Evolutionary conservation across 2,888 invertebrate genomes (phyloP).

Genomic region (Pocota personata): DNA sequence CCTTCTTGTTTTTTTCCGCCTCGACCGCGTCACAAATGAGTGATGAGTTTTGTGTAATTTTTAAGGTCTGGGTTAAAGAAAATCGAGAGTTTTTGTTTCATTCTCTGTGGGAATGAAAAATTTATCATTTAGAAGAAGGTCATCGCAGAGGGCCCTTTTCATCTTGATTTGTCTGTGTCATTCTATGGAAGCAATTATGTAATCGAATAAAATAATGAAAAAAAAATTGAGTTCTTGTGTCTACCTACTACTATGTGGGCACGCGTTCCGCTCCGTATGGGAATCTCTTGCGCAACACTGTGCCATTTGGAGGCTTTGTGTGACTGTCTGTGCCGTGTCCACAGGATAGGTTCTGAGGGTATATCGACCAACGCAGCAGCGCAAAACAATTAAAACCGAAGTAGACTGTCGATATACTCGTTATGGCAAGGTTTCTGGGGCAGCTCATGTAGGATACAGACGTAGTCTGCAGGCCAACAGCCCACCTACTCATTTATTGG

Average conservation of each 20-base stretch:
- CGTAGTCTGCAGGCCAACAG: conserved; percentile 30
- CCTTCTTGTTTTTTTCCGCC: neutral
- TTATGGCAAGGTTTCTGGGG: conserved; percentile 65
- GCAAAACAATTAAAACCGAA: conserved; percentile 61
- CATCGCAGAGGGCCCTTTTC: conserved; percentile 25
- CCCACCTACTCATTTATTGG: conserved; percentile 51
- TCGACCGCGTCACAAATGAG: conserved; percentile 26
- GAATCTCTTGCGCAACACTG: conserved; percentile 51
- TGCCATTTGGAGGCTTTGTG: conserved; percentile 23
- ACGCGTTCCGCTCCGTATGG: conserved; percentile 20
- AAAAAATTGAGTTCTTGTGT: conserved; percentile 45
- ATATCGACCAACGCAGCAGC: conserved; percentile 32
- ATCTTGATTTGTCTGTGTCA: conserved; percentile 51
- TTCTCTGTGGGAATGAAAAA: conserved; percentile 23
- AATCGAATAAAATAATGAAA: conserved; percentile 57
- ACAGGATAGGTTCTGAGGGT: conserved; percentile 55
- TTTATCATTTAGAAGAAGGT: conserved; percentile 36
- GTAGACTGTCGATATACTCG: conserved; percentile 54
- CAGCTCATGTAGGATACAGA: conserved; percentile 40
- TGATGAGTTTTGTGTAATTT: conserved; percentile 36
- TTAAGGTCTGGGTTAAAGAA: conserved; percentile 69
- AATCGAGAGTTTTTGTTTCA: conserved; percentile 63
- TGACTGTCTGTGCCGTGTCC: conserved; percentile 25
- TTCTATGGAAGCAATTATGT: conserved; percentile 52
- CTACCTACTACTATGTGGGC: conserved; percentile 29